phyloP scores from a whole-genome alignment of 2,888 invertebrate genomes.

The Drosophila silvestris region DNA sequence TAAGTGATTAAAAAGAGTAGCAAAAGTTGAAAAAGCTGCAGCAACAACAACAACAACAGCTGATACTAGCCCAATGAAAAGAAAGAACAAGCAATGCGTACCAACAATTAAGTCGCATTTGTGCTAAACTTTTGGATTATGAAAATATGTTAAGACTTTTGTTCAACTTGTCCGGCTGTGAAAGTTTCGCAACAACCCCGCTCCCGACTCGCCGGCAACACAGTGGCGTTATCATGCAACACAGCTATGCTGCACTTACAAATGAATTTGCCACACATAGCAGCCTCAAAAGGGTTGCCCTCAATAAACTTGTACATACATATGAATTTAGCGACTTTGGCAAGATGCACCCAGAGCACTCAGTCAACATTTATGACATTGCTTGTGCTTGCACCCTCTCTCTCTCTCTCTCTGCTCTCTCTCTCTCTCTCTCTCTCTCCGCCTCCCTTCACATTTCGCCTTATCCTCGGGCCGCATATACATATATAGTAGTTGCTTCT shows the following conservation, averaged over 20 bases:
- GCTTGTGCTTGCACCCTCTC: slow-evolving; percentile 25
- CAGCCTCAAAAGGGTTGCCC: slow-evolving; percentile 42
- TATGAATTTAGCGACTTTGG: slow-evolving; percentile 62
- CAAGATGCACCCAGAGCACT: slow-evolving; percentile 38
- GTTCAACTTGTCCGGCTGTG: slow-evolving; percentile 75
- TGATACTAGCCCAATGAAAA: slow-evolving; percentile 4
- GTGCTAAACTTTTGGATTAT: slow-evolving; percentile 78
- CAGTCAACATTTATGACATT: slow-evolving; percentile 69
- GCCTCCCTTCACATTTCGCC: neutral
- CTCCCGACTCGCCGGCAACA: neutral
- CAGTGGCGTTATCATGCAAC: slow-evolving; percentile 38
- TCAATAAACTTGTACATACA: slow-evolving; percentile 64
- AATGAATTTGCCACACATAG: slow-evolving; percentile 27
- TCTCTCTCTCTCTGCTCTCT: neutral
- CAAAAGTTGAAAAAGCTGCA: slow-evolving; percentile 40
- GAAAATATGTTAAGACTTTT: slow-evolving; percentile 81
- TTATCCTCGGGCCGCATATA: neutral
- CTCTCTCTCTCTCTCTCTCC: neutral
- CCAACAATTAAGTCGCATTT: slow-evolving; percentile 79
- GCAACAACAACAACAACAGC: slow-evolving; percentile 4
- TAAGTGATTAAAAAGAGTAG: slow-evolving; percentile 58
- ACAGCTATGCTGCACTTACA: slow-evolving; percentile 39
- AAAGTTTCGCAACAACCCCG: slow-evolving; percentile 45
- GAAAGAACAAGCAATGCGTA: slow-evolving; percentile 51
- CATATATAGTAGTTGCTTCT: slow-evolving; percentile 16